Evolutionary conservation across 2,888 invertebrate genomes (phyloP).

Genomic region (Bombyx huttoni): DNA sequence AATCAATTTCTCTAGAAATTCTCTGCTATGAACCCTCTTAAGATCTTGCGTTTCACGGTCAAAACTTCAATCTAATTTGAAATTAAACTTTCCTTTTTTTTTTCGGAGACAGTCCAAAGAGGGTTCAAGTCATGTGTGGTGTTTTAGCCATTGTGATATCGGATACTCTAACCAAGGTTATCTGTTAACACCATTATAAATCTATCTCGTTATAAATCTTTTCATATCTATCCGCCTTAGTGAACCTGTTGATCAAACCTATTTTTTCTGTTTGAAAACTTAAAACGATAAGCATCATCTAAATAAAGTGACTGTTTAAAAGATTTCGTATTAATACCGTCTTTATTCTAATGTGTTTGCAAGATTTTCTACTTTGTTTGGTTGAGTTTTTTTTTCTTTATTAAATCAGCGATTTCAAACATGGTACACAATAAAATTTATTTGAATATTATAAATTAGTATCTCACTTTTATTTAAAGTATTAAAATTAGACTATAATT

Average conservation of each 20-base stretch:
- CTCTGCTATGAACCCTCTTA: no score
- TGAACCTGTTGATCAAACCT: background rate
- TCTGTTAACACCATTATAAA: conserved; percentile 19
- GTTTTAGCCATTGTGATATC: background rate
- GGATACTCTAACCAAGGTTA: conserved; percentile 12
- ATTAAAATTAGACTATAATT: no score
- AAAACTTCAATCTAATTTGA: background rate
- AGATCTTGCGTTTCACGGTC: no score
- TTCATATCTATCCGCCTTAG: conserved; percentile 13
- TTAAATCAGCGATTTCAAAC: background rate
- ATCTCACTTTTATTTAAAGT: no score
- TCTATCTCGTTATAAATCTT: conserved; percentile 25
- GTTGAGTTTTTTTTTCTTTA: background rate
- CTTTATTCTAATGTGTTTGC: background rate
- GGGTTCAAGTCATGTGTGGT: background rate
- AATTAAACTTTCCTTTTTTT: background rate
- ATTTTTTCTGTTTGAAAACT: background rate
- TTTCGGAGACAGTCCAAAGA: background rate
- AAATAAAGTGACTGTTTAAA: background rate
- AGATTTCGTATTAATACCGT: background rate
- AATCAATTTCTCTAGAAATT: no score
- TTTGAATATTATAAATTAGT: no score
- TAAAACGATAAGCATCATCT: background rate
- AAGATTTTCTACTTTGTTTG: background rate
- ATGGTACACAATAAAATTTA: no score